These are phyloP conservation scores for Phaethon lepturus DNA, from an alignment of 2,113 vertebrate genomes.

Conservation along the genomic window DNA sequence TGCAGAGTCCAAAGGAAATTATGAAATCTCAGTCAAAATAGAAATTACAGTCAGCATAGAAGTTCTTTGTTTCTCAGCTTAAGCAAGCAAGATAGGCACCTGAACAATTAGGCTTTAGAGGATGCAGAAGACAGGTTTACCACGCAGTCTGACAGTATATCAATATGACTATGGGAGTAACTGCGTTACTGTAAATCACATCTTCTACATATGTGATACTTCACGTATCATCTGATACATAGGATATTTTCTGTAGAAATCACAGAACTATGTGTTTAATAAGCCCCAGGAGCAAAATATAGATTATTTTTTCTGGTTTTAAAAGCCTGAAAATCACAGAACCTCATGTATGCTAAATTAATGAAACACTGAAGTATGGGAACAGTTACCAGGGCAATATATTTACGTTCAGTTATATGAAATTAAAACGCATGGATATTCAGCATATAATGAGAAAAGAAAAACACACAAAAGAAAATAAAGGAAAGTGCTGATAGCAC, in stretches of 20 bases:
- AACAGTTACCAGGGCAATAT: background rate
- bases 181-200: background rate
- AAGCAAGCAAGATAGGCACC: background rate
- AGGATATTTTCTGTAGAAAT: background rate
- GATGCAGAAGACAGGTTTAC: background rate
- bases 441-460: background rate
- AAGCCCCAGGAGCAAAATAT: background rate
- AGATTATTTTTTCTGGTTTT: background rate
- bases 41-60: background rate
- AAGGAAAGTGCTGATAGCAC: background rate
- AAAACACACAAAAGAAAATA: background rate
- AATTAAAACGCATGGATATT: background rate
- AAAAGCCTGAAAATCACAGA: background rate
- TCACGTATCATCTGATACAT: background rate
- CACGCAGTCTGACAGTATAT: background rate
- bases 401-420: background rate
- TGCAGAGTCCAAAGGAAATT: conserved; percentile 24
- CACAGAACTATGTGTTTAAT: background rate
- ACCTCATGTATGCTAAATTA: background rate
- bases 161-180: background rate
- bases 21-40: background rate
- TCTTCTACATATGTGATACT: background rate
- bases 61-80: background rate
- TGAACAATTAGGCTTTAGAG: background rate
- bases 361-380: background rate